Percentiles rank a stretch among this genome's conserved stretches.
phyloP scores from a whole-genome alignment of 2,797 vertebrate genomes.

The Sciurus carolinensis region DNA sequence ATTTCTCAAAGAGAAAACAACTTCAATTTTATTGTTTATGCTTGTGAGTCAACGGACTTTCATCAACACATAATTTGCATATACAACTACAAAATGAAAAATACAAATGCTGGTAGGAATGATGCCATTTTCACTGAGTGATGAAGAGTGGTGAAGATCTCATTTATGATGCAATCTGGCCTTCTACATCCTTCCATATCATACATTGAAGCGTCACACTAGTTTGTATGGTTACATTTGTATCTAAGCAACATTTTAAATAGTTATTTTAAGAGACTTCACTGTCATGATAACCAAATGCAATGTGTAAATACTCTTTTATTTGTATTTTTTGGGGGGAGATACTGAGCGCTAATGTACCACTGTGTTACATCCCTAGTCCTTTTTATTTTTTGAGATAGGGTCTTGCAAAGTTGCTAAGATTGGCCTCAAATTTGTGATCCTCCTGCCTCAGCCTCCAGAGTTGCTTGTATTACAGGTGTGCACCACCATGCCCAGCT shows the following conservation, averaged over 20 bases:
- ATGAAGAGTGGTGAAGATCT: background rate
- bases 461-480: too few species aligned
- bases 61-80: background rate
- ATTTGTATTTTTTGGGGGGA: too few species aligned
- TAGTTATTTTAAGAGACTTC: conserved; percentile 53
- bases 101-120: background rate
- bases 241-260: conserved; percentile 43
- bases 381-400: too few species aligned
- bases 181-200: background rate
- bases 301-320: background rate
- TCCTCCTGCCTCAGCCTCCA: too few species aligned
- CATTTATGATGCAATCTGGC: conserved; percentile 7
- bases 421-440: too few species aligned
- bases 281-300: conserved; percentile 54
- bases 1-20: conserved; percentile 9
- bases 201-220: background rate
- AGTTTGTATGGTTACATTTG: conserved; percentile 6
- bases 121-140: background rate
- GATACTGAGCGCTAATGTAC: too few species aligned
- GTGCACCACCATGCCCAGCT: too few species aligned
- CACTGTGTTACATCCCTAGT: too few species aligned
- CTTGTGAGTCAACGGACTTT: background rate
- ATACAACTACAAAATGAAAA: background rate
- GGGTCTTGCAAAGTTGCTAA: too few species aligned
- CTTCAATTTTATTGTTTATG: background rate